Evolutionary conservation across 2,888 invertebrate species (phyloP).

Genomic region (Bugulina stolonifera): DNA sequence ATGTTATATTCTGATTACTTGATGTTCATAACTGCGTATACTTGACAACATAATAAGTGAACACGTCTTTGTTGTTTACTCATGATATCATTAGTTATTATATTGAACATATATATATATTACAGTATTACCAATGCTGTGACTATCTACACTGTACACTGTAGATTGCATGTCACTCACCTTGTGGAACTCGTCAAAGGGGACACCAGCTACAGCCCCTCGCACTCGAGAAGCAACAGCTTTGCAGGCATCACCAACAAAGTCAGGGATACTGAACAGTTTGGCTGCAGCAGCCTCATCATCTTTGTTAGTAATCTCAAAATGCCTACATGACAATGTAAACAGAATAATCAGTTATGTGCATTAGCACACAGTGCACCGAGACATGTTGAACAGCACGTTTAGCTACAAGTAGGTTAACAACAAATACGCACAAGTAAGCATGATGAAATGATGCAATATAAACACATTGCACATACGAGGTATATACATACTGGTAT

Average conservation of each 20-base stretch:
- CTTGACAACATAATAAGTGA: too few relatives aligned
- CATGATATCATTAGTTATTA: too few relatives aligned
- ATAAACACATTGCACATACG: too few relatives aligned
- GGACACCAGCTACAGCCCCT: conserved; percentile 55
- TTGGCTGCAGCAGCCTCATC: conserved; percentile 48
- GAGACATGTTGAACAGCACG: too few relatives aligned
- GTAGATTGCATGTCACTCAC: conserved; percentile 34
- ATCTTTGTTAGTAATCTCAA: conserved; percentile 46
- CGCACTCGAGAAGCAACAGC: conserved; percentile 56
- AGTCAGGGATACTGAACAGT: conserved; percentile 57
- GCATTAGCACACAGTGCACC: background rate
- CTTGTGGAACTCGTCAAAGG: conserved; percentile 58
- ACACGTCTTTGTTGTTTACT: too few relatives aligned
- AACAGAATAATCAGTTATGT: background rate
- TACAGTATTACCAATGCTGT: background rate
- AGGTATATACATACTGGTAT: too few relatives aligned
- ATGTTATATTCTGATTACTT: too few relatives aligned
- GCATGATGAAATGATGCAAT: too few relatives aligned
- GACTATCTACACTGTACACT: background rate
- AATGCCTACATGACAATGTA: conserved; percentile 47
- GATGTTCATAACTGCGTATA: too few relatives aligned
- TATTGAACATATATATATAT: too few relatives aligned
- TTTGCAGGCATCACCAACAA: conserved; percentile 57
- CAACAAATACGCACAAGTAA: too few relatives aligned
- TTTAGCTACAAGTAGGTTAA: too few relatives aligned